Base-by-base conservation (phyloP, 2,888 invertebrate species). In the Coleophora flavipennella region DNA sequence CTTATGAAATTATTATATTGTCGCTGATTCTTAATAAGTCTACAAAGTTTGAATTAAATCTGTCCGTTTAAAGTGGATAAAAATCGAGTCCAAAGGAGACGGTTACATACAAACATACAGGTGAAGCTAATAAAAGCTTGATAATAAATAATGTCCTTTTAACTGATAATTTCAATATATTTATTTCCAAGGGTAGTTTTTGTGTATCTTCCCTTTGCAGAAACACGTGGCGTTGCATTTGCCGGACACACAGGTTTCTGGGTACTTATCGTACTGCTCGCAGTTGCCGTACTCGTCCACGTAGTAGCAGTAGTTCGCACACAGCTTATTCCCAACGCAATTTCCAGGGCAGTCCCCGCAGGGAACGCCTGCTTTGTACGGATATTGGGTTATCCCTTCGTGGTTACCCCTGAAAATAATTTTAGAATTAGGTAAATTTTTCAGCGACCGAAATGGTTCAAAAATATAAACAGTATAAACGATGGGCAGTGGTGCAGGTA, bases 211-310 rank as follows among this genome's bases (percentile, higher is more conserved):
- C 65, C 87, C 88, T 50, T 77, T 77, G 63, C 93, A 93, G 36
- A 73, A 71, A 65, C 94, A 94, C 3, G 93, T 93, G 0, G 93
- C 93, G 44, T 88, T 88, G 65, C 94, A 94, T 36, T 87, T 75
- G 6, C 86, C 84, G 28, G 89, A 89, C 1, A 31, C 40, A 44
- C 84, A 84, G 2, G 69, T 50, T 27, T 57, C 59, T 45, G 73
- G 34, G 78, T 76, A 59, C 10, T 52, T 40, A 46, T 87, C 70
- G 14, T 93, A 75, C 39, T 91, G 88, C 13, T 72, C 76, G 66
- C 94, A 94, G 71, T 94, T 93, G 38, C 89, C 88, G 88, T 89
- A 93, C 29, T 86, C 72, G 66, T 93, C 92, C 31, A 88, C 89
- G 45, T 86, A 85, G 29, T 86, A 83, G 57, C 94, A 94, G 0